Evolutionary conservation across 2,888 invertebrate genomes (phyloP).

Genomic region (Perithous albicinctus): DNA sequence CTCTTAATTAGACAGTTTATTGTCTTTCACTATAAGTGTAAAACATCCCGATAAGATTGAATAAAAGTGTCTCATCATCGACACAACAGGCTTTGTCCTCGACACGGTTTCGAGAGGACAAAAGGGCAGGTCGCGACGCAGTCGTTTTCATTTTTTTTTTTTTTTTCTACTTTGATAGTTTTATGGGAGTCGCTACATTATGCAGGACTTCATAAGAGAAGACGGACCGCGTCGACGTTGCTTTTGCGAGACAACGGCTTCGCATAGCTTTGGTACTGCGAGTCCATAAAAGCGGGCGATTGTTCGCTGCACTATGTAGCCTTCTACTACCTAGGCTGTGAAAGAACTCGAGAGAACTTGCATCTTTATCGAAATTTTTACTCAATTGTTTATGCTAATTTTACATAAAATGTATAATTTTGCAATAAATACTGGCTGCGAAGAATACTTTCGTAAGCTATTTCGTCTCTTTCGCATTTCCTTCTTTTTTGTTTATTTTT

Average conservation of each 20-base stretch:
- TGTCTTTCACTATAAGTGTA: neutral
- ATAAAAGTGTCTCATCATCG: neutral
- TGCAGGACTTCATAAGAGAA: slow-evolving; percentile 69
- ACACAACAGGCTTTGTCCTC: neutral
- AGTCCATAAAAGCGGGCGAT: slow-evolving; percentile 52
- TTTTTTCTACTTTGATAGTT: slow-evolving; percentile 66
- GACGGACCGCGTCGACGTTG: slow-evolving; percentile 62
- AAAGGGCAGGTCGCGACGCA: neutral
- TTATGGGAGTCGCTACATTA: slow-evolving; percentile 71
- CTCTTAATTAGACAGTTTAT: neutral
- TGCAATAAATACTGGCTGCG: no score
- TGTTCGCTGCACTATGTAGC: neutral
- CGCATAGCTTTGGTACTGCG: slow-evolving; percentile 12
- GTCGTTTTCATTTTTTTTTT: slow-evolving; percentile 29
- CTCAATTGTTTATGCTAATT: neutral
- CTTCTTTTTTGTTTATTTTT: no score
- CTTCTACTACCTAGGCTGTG: neutral
- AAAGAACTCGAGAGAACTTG: neutral
- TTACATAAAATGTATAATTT: no score
- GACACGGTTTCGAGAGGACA: neutral
- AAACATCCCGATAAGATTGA: neutral
- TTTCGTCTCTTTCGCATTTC: no score
- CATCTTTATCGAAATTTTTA: neutral
- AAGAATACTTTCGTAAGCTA: no score
- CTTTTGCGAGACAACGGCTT: slow-evolving; percentile 61